Conservation (phyloP, 2,797 vertebrate genomes). For the Nasua narica region DNA sequence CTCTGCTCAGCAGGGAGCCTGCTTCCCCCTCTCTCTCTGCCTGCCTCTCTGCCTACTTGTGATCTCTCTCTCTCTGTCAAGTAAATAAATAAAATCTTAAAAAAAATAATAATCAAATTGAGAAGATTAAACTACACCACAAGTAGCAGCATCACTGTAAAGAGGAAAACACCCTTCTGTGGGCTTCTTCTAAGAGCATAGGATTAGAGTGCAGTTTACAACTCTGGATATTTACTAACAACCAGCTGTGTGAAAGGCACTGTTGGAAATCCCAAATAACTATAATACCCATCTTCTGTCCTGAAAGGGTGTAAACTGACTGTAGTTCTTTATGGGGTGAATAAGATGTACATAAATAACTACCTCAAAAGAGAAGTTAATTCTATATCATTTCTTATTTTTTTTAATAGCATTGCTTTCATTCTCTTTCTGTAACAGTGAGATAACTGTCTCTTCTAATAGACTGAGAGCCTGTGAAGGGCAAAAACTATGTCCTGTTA, state of each 20-base stretch:
- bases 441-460: neutral
- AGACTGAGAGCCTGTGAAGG: neutral
- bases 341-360: neutral
- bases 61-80: no score
- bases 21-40: no score
- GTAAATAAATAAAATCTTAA: no score
- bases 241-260: neutral
- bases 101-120: neutral
- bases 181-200: neutral
- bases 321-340: neutral
- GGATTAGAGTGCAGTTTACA: neutral
- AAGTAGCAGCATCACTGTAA: neutral
- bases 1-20: no score
- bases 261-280: slow-evolving; percentile 3
- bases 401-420: neutral
- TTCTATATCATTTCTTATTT: neutral
- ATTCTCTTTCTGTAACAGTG: neutral
- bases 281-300: neutral
- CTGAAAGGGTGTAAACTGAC: neutral
- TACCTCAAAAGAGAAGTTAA: neutral
- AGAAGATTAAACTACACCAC: neutral
- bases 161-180: neutral
- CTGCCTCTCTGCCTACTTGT: no score
- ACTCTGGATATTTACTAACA: neutral
- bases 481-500: neutral